Evolutionary conservation across 1,140 invertebrate genomes (phyloP).

Genomic region (Danaus plexippus): DNA sequence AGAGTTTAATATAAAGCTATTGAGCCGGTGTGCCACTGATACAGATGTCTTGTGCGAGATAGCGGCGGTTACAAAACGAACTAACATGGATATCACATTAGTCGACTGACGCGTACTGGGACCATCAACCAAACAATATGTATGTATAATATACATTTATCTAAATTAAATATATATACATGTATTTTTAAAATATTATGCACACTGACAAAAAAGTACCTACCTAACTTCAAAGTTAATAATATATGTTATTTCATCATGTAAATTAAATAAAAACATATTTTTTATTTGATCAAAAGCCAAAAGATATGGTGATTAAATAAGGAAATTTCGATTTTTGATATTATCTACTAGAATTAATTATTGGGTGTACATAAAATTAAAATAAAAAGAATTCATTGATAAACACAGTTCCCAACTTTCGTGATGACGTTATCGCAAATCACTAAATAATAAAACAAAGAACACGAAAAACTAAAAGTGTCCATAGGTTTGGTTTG

Average conservation of each 20-base stretch:
- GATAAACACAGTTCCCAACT: conserved; percentile 28
- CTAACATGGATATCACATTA: conserved; percentile 67
- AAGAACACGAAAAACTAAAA: conserved; percentile 40
- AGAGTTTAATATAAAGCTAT: conserved; percentile 58
- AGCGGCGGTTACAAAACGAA: conserved; percentile 58
- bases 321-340: no score
- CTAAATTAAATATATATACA: no score
- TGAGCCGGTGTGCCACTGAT: conserved; percentile 60
- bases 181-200: no score
- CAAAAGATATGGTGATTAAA: no score
- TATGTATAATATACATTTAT: conserved; percentile 17
- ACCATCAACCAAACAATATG: conserved; percentile 33
- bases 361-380: no score
- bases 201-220: no score
- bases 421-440: conserved; percentile 54
- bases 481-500: conserved; percentile 47
- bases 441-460: conserved; percentile 52
- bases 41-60: conserved; percentile 60
- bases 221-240: no score
- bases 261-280: no score
- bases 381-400: conserved; percentile 13
- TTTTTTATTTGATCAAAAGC: no score
- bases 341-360: no score
- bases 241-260: no score
- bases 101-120: conserved; percentile 39